These are phyloP conservation scores for Chrysomela aeneicollis DNA, from an alignment of 2,888 invertebrate species.

Conservation along the genomic window DNA sequence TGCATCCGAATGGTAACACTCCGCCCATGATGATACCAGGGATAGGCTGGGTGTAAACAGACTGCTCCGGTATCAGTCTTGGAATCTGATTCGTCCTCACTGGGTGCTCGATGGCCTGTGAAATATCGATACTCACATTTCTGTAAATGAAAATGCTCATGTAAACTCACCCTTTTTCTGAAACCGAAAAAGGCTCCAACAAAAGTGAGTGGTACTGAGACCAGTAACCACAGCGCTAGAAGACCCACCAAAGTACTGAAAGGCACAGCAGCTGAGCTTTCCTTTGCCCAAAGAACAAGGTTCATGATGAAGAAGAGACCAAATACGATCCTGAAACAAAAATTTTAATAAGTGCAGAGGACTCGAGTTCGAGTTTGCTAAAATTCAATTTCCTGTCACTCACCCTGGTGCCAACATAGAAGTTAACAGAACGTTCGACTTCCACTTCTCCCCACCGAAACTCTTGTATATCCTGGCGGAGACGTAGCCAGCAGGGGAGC, in stretches of 20 bases:
- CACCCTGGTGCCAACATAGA: constrained; percentile 97
- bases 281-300: constrained; percentile 93
- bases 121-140: constrained; percentile 11
- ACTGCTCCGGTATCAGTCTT: constrained; percentile 97
- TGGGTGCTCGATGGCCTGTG: constrained; percentile 92
- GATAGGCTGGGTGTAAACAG: constrained; percentile 94
- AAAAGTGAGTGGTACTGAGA: constrained; percentile 98
- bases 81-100: constrained; percentile 99
- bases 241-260: constrained; percentile 95
- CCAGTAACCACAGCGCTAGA: constrained; percentile 95
- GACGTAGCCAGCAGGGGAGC: constrained; percentile 96
- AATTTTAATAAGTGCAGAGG: neutral
- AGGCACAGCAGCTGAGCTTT: constrained; percentile 95
- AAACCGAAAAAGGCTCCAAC: constrained; percentile 99
- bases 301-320: constrained; percentile 97
- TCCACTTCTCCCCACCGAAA: constrained; percentile 99
- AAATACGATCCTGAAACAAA: constrained; percentile 83
- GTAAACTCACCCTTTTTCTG: constrained; percentile 82
- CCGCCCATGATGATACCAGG: constrained; percentile 99
- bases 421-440: constrained; percentile 95
- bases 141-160: neutral
- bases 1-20: constrained; percentile 96
- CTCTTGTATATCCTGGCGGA: constrained; percentile 98
- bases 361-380: too few species aligned
- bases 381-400: too few species aligned